phyloP scores from a whole-genome alignment of 2,888 invertebrate genomes.

The Keiferia lycopersicella region DNA sequence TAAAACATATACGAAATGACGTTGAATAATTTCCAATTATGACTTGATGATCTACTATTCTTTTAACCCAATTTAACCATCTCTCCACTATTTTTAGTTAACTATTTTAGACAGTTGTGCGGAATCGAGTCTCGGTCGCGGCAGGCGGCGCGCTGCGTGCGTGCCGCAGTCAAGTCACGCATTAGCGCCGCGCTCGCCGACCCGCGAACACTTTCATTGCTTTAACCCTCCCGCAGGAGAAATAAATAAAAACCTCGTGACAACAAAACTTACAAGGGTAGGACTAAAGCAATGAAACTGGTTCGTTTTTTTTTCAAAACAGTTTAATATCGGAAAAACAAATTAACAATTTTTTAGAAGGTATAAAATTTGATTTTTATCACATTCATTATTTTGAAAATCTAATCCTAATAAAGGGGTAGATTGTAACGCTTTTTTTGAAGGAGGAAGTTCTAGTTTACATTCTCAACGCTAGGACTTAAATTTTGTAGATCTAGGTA shows the following conservation, averaged over 20 bases:
- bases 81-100: too few species aligned
- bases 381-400: conserved; percentile 15
- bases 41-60: too few species aligned
- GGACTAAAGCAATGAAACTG: conserved; percentile 80
- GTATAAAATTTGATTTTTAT: conserved; percentile 28
- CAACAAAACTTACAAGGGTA: conserved; percentile 41
- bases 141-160: background rate
- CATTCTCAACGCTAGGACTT: conserved; percentile 16
- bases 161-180: conserved; percentile 23
- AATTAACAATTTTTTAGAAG: conserved; percentile 40
- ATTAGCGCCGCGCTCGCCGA: conserved; percentile 30
- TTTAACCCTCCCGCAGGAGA: conserved; percentile 58
- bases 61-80: too few species aligned
- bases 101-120: too few species aligned
- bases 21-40: too few species aligned
- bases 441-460: conserved; percentile 1
- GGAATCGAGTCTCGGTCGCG: background rate
- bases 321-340: conserved; percentile 57
- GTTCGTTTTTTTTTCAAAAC: conserved; percentile 47
- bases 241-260: conserved; percentile 14
- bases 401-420: conserved; percentile 9
- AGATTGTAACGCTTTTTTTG: conserved; percentile 13
- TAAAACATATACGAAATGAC: too few species aligned
- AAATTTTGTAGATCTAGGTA: conserved; percentile 7
- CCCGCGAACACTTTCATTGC: conserved; percentile 67